Evolutionary conservation across 2,113 vertebrate genomes (phyloP).

Genomic region (Actinemys pallida): DNA sequence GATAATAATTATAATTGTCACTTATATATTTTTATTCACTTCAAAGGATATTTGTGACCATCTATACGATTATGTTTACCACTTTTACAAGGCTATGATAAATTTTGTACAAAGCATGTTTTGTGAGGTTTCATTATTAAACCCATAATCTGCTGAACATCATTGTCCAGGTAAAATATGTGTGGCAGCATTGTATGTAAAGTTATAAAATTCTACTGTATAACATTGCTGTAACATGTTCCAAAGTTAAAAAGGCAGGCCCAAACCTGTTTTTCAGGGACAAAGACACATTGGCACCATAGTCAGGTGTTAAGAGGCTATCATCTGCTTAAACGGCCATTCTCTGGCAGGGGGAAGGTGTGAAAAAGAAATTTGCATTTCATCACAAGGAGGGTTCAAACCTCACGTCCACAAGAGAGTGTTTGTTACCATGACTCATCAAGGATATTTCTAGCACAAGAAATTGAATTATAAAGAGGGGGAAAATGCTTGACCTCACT

Average conservation of each 20-base stretch:
- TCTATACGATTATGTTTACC: not conserved
- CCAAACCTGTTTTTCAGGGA: not conserved
- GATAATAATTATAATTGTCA: no score
- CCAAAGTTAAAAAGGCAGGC: not conserved
- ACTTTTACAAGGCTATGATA: not conserved
- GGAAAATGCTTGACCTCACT: not conserved
- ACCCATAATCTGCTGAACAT: not conserved
- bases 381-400: no score
- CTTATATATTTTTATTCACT: not conserved
- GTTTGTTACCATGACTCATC: not conserved
- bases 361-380: no score
- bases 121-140: not conserved
- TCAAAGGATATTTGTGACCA: not conserved
- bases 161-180: not conserved
- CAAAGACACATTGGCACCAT: not conserved
- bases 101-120: not conserved
- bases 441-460: not conserved
- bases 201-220: not conserved
- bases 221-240: not conserved
- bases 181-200: not conserved
- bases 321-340: no score
- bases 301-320: no score
- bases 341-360: no score
- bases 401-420: not conserved
- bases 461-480: not conserved